Evolutionary conservation across 2,797 vertebrate species (phyloP), one percentile per base, ranked within the genome.

Genomic region (Erithacus rubecula): DNA sequence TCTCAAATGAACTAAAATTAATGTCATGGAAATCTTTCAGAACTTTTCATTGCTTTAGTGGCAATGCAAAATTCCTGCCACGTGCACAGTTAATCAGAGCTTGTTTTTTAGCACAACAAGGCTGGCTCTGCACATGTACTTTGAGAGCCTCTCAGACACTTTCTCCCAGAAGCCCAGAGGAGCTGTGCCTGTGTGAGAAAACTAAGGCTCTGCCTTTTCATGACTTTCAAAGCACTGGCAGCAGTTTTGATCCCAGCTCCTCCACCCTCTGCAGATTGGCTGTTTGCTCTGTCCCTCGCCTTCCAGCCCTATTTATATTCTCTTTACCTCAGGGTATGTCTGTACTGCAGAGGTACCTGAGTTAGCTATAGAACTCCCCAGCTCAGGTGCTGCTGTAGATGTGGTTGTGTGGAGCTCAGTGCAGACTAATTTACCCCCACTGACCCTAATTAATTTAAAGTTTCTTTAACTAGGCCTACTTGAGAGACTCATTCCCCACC

Each of bases 1-100:
- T 92, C 89, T 94, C 21, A 79, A 93, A 95, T 75, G 91, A 94
- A 89, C 77, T 67, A 67, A 92, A 95, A 95, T 94, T 96, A 92
- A 93, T 49, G 78, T 29, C 89, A 90, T 1, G 58, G 83, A 94
- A 75, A 89, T 85, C 90, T 97, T 95, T 83, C 86, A 63, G 76
- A 80, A 86, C 76, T 76, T 87, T 58, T 59, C 92, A 51, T 34
- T 85, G 70, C 93, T 84, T 88, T 77, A 90, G 83, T 0, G 0
- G 85, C 56, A 46, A 90, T 51, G 89, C 80, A 89, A 80, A 94
- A 94, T 96, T 94, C 95, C 68, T 82, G 77, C 83, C 93, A 90
- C 77, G 58, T 49, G 92, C 86, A 26, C 47, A 3, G 79, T 86
- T 96, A 93, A 94, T 93, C 89, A 90, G 90, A 84, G 83, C 63